Conservation (phyloP, 2,113 vertebrate genomes). For the Eulemur rufifrons region DNA sequence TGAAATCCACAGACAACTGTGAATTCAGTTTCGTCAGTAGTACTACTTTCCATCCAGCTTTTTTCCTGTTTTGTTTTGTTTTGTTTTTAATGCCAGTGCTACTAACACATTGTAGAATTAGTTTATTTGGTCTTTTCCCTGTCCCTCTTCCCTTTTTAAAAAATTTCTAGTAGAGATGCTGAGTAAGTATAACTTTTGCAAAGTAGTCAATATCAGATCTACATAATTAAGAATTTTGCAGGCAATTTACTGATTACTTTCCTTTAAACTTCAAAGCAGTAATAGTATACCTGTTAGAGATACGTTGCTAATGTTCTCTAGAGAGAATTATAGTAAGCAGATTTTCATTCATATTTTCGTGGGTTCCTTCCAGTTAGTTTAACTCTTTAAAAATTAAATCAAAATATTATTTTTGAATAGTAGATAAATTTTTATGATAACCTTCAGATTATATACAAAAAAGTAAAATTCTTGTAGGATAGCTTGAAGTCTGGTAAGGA, state of each 20-base stretch:
- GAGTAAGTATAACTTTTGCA: constrained; percentile 39
- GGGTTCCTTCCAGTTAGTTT: background rate
- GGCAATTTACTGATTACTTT: background rate
- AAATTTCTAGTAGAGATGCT: background rate
- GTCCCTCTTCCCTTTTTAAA: background rate
- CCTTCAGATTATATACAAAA: background rate
- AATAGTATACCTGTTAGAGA: background rate
- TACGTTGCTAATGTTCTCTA: background rate
- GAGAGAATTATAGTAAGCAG: background rate
- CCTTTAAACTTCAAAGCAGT: background rate
- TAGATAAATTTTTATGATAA: background rate
- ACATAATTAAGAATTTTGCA: background rate
- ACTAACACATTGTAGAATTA: background rate
- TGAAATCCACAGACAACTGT: background rate
- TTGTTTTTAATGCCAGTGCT: background rate
- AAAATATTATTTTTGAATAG: constrained; percentile 24
- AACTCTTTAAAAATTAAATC: background rate
- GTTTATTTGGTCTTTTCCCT: background rate
- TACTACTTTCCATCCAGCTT: background rate
- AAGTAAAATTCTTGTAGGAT: background rate
- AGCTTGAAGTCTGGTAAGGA: too few relatives aligned
- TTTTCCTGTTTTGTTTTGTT: background rate
- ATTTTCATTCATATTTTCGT: background rate
- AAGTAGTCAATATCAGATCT: background rate
- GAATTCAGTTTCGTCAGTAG: background rate